Conservation (phyloP, 2,888 invertebrate species). For the Creontiades dilutus region DNA sequence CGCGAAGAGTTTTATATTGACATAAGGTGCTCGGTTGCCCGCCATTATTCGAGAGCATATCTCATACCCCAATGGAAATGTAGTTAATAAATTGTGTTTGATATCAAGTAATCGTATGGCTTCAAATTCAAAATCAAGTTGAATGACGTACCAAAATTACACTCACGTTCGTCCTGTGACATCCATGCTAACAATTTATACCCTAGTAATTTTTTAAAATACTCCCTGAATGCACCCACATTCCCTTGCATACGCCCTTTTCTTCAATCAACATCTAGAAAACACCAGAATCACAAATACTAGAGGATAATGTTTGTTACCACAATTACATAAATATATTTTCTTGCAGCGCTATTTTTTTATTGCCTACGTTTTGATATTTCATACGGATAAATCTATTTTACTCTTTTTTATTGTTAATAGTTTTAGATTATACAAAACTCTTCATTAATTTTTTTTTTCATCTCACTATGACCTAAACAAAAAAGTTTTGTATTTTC, state of each 20-base stretch:
- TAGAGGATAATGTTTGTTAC: conserved; percentile 2
- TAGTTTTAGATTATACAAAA: conserved; percentile 55
- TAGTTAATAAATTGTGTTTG: too few species aligned
- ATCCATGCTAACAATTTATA: too few species aligned
- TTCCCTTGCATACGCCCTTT: neutral
- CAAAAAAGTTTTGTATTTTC: conserved; percentile 41
- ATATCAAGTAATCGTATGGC: too few species aligned
- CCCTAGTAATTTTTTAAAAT: too few species aligned
- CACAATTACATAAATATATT: conserved; percentile 67
- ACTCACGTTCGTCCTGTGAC: too few species aligned
- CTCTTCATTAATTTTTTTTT: conserved; percentile 42
- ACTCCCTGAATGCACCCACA: neutral
- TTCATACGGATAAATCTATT: conserved; percentile 66
- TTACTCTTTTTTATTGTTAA: conserved; percentile 39
- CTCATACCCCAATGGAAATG: too few species aligned
- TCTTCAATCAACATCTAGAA: conserved; percentile 5
- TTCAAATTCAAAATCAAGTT: too few species aligned
- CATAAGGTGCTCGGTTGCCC: too few species aligned
- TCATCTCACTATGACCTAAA: conserved; percentile 41
- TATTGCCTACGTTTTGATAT: conserved; percentile 73
- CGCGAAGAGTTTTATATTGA: too few species aligned
- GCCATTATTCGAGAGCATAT: too few species aligned
- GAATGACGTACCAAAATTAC: too few species aligned
- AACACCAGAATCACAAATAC: conserved; percentile 36
- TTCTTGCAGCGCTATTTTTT: conserved; percentile 72